Evolutionary conservation across 2,113 vertebrate genomes (phyloP), one percentile per base, ranked within the genome.

Genomic region (Phylloscopus trochiloides): DNA sequence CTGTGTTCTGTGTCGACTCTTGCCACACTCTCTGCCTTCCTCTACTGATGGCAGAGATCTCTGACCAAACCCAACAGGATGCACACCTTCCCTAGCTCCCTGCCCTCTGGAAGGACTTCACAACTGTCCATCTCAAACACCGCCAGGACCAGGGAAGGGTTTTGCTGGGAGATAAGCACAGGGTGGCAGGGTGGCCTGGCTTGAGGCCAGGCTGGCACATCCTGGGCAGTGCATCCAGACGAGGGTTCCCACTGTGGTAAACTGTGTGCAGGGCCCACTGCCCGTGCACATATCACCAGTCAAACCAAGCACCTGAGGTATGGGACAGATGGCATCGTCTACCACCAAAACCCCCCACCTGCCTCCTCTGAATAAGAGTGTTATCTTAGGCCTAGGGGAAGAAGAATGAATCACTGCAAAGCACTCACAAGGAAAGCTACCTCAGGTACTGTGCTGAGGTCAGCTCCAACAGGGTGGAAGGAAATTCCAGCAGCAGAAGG

Each of bases 301-400:
- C 58, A 50, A 57, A 63, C 11, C 32, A 42, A 48, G 34, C 31
- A 57, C 25, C 21, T 0, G 0, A 50, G 26, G 34, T 16, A 22
- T 0, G 2, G 31, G 57, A 72, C 57, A 42, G 11, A 34, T 50
- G 34, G 31, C 20, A 36, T 8, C 0, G 1, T 34, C 31, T 31
- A 6, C 34, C 57, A 22, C 50, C 21, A 29, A 48, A 63, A 7
- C 6, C 9, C 4, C 11, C 9, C 34, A 29, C 15, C 29, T 13
- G 16, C 16, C 34, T 40, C 15, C 34, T 48, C 50, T 55, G 25
- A 50, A 26, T 42, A 7, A 3, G 9, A 31, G 31, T 17, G 31
- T 15, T 28, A 9, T 15, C 42, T 17, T 17, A 3, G 29, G 36
- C 25, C 50, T 12, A 10, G 34, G 17, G 26, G 31, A 31, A 55